These are phyloP conservation scores for Daboia siamensis DNA, from an alignment of 2,113 vertebrate species.

Conservation along the genomic window DNA sequence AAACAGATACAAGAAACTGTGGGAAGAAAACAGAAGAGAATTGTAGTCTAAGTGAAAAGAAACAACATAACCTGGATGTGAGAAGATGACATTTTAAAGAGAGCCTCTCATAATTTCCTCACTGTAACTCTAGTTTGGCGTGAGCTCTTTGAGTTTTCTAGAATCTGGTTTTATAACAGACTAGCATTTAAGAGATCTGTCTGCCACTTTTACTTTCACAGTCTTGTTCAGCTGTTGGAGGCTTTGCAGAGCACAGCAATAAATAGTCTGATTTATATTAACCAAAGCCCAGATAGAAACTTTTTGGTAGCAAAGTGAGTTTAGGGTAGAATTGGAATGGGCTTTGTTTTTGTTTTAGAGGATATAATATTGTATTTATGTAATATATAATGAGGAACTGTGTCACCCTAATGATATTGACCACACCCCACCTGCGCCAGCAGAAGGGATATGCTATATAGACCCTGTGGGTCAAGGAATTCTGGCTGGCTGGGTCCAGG, in stretches of 20 bases:
- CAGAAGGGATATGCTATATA: not conserved
- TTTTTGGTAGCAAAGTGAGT: not conserved
- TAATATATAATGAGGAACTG: not conserved
- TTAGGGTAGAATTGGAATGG: not conserved
- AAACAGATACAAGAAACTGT: not conserved
- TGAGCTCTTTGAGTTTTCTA: not conserved
- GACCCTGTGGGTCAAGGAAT: not conserved
- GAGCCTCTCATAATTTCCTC: not conserved
- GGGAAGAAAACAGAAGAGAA: not conserved
- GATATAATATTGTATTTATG: not conserved
- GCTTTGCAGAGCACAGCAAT: not conserved
- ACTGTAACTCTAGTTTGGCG: not conserved
- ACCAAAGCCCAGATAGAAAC: not conserved
- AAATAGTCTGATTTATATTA: not conserved
- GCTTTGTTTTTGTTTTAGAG: not conserved
- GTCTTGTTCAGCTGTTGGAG: not conserved
- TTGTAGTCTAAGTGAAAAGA: not conserved
- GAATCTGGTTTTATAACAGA: not conserved
- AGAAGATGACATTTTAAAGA: not conserved
- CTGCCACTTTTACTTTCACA: not conserved
- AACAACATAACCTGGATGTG: not conserved
- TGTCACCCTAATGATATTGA: not conserved
- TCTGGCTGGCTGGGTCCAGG: not conserved
- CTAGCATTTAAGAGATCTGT: not conserved
- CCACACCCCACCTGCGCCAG: accelerated